Base-by-base conservation (phyloP, 2,888 invertebrate genomes). In the Nomada flava region DNA sequence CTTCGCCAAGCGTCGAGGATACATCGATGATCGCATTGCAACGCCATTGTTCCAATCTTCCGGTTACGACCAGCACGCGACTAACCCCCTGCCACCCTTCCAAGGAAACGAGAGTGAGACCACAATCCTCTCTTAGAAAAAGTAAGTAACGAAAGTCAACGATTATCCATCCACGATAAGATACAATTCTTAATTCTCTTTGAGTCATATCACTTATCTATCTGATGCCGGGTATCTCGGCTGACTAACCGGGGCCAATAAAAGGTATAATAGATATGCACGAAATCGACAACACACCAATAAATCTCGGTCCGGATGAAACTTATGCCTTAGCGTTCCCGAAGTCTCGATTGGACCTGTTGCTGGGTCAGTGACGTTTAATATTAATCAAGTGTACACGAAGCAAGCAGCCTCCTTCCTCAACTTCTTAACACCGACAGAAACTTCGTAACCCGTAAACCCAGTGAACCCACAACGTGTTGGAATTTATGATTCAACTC, bases 381-480 rank as follows among this genome's bases (percentile, higher is more conserved):
- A 67, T 53, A 60, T 78, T 78, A 78, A 78, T 78, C 59, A 44
- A 52, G 59, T 50, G 13, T 18, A 47, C 55, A 18, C 36, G 7
- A 36, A 36, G 36, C 2, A 26, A 18, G 7, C 50, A 26, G 26
- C 23, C 26, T 26, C 44, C 36, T 4, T 0, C 18, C 13, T 9
- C 20, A 42, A 23, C 53, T 63, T 52, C 53, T 79, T 72, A 74
- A 82, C 67, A 70, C 70, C 18, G 3, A 10, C 53, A 44, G 57
- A 73, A 63, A 63, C 75, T 79, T 67, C 47, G 53, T 79, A 82
- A 82, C 68, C 76, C 69, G 52, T 55, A 74, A 60, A 57, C 55
- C 65, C 69, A 65, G 52, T 15, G 26, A 13, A 23, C 36, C 2
- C 18, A 1, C 50, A 11, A 0, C 2, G n/a, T 9, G 23, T 15